phyloP scores from a whole-genome alignment of 2,888 invertebrate genomes.

The Ischnura elegans region DNA sequence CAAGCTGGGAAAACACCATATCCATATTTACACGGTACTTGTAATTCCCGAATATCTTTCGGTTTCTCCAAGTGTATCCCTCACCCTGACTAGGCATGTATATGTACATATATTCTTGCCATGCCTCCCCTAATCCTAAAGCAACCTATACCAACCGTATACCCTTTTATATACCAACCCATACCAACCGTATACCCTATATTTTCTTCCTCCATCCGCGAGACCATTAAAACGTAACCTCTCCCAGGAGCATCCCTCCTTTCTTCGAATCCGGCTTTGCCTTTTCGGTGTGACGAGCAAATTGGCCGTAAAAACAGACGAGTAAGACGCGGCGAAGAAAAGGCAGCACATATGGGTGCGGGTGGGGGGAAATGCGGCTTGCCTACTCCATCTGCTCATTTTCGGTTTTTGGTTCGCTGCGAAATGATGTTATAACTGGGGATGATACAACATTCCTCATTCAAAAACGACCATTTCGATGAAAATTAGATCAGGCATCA shows the following conservation, averaged over 20 bases:
- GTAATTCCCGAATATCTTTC: too few relatives aligned
- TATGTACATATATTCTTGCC: too few relatives aligned
- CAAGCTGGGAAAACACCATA: too few relatives aligned
- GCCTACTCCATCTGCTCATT: background rate
- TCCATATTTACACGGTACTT: too few relatives aligned
- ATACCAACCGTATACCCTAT: background rate
- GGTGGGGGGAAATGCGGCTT: background rate
- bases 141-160: too few relatives aligned
- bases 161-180: background rate
- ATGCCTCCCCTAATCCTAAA: too few relatives aligned
- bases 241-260: background rate
- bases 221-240: background rate
- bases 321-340: background rate
- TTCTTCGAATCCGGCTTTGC: constrained; percentile 26
- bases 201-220: background rate
- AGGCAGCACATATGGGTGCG: background rate
- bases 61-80: too few relatives aligned
- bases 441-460: too few relatives aligned
- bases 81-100: too few relatives aligned
- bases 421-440: too few relatives aligned
- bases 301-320: constrained; percentile 20
- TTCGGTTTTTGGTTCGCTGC: background rate
- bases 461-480: too few relatives aligned
- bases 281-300: background rate
- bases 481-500: too few relatives aligned